Conservation (phyloP, 2,797 vertebrate genomes). For the Glyptemys insculpta region DNA sequence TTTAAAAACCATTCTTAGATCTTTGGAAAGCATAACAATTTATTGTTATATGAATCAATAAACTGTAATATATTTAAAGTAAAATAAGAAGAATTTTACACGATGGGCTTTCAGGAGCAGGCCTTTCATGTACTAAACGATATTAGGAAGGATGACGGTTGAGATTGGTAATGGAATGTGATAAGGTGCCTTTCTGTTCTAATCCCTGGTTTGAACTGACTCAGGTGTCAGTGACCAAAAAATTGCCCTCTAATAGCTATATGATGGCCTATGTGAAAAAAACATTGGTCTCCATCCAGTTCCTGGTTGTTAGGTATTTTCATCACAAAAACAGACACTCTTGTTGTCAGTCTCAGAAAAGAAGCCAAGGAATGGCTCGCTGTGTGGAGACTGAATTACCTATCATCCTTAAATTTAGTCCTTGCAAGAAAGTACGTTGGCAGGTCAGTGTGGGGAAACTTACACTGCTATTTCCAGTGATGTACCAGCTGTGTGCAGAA, state of each 20-base stretch:
- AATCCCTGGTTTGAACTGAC: background rate
- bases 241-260: background rate
- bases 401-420: background rate
- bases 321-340: background rate
- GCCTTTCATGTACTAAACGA: background rate
- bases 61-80: background rate
- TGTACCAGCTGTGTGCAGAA: background rate
- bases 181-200: background rate
- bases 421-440: background rate
- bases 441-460: background rate
- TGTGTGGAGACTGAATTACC: background rate
- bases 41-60: background rate
- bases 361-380: background rate
- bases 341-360: background rate
- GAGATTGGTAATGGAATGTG: background rate
- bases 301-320: background rate
- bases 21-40: background rate
- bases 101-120: background rate
- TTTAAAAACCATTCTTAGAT: background rate
- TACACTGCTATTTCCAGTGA: background rate
- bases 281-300: background rate
- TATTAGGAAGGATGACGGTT: background rate
- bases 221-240: background rate
- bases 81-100: background rate
- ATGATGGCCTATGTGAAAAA: background rate